Percentiles rank a stretch among this genome's conserved stretches.
phyloP scores from a whole-genome alignment of 2,113 vertebrate genomes.

The Halcyon senegalensis region DNA sequence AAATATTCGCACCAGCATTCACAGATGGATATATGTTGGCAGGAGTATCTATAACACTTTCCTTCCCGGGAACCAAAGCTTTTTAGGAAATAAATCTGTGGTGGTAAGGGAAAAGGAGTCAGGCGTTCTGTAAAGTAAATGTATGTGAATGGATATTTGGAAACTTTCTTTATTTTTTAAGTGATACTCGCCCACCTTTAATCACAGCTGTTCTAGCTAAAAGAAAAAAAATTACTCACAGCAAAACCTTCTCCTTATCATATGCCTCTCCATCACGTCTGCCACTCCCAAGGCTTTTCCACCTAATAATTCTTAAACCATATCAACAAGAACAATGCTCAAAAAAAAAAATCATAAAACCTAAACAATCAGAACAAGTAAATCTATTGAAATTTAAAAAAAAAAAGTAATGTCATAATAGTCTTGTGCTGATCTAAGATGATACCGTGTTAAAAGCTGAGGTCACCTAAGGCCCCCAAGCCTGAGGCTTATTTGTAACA shows the following conservation, averaged over 20 bases:
- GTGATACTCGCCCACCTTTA: background rate
- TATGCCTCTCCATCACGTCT: background rate
- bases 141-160: background rate
- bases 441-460: background rate
- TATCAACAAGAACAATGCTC: background rate
- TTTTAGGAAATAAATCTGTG: conserved; percentile 25
- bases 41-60: conserved; percentile 25
- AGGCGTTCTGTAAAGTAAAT: background rate
- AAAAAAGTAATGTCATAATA: background rate
- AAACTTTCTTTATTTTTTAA: background rate
- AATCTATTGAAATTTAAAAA: background rate
- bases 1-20: conserved; percentile 39
- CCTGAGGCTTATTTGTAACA: background rate
- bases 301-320: background rate
- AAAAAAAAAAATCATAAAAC: conserved; percentile 5
- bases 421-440: background rate
- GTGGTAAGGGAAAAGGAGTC: background rate
- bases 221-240: background rate
- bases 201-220: background rate
- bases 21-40: conserved; percentile 48
- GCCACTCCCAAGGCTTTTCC: background rate
- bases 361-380: background rate
- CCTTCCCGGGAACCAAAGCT: background rate
- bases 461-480: background rate
- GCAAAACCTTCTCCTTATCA: background rate